These are phyloP conservation scores for Prionchulus punctatus DNA, from an alignment of 2,888 invertebrate genomes.

Conservation along the genomic window DNA sequence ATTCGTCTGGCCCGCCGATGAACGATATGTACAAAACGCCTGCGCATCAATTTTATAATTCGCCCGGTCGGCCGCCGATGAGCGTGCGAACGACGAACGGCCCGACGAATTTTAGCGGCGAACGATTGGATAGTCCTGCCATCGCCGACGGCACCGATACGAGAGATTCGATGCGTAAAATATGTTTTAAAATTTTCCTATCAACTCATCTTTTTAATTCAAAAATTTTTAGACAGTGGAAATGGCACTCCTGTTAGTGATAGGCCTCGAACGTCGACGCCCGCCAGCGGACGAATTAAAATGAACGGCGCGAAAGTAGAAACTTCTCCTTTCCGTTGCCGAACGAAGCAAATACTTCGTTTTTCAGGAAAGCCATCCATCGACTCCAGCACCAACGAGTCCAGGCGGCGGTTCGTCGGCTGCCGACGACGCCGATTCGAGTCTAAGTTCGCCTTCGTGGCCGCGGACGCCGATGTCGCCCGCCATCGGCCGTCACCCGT, in stretches of 20 bases:
- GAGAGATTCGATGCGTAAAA: background rate
- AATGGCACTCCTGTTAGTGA: background rate
- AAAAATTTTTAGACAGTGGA: background rate
- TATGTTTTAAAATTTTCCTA: background rate
- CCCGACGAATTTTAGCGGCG: background rate
- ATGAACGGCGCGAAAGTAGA: background rate
- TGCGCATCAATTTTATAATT: too few relatives aligned
- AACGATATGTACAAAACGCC: too few relatives aligned
- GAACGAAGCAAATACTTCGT: background rate
- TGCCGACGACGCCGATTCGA: slow-evolving; percentile 15
- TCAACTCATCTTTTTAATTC: background rate
- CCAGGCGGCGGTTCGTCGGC: background rate
- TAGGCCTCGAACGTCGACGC: background rate
- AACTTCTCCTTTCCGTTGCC: background rate
- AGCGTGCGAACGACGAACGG: background rate
- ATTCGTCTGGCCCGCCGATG: background rate
- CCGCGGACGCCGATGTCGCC: slow-evolving; percentile 61
- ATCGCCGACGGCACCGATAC: background rate
- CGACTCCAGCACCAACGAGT: background rate
- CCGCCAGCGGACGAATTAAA: background rate
- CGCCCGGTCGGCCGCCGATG: too few relatives aligned
- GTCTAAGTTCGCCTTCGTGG: slow-evolving; percentile 53
- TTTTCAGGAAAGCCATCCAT: slow-evolving; percentile 3
- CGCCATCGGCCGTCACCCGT: background rate
- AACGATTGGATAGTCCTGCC: background rate